Evolutionary conservation across 1,140 invertebrate species (phyloP), one percentile per base, ranked within the genome.

Genomic region (Hyphantria cunea): DNA sequence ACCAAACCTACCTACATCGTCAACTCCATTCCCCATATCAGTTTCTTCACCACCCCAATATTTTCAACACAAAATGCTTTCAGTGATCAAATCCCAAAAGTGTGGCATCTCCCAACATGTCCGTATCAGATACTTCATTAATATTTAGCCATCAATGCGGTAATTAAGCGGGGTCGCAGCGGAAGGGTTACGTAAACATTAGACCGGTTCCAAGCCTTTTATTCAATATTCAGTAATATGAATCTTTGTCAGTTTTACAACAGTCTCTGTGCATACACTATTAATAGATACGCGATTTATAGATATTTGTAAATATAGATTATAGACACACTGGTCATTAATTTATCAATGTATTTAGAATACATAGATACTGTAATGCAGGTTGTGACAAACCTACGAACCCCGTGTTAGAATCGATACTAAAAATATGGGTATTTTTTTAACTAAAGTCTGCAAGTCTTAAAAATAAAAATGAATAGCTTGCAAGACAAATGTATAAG

Each of bases 121-220:
- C 73, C 71, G 75, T 71, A 78, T 78, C 73, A 76, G 80, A 78
- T 78, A 79, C 77, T 80, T 81, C 78, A 80, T 86, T 81, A 86
- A 86, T 84, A 84, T 84, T 86, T 78, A 64, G 51, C 55, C 50
- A 56, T 72, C 63, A 67, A 63, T 61, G 66, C 50, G 34, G 49
- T 83, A 81, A 81, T 82, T 80, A 78, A 78, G 59, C 59, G 64
- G 61, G 55, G 50, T 64, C 54, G 37, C 59, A 34, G 37, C 25
- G 39, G 34, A 63, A 72, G 66, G 66, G 66, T 68, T 72, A 58
- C 33, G 45, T 49, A 37, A 58, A 49, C 48, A 58, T 39, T 10
- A 39, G n/a, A 7, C 37, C 9, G 37, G 37, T 56, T 47, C 15
- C 54, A 13, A 8, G 34, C 9, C 33, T 48, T 31, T 48, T 39